Conservation (phyloP, 2,888 invertebrate genomes). For the Muscina levida region DNA sequence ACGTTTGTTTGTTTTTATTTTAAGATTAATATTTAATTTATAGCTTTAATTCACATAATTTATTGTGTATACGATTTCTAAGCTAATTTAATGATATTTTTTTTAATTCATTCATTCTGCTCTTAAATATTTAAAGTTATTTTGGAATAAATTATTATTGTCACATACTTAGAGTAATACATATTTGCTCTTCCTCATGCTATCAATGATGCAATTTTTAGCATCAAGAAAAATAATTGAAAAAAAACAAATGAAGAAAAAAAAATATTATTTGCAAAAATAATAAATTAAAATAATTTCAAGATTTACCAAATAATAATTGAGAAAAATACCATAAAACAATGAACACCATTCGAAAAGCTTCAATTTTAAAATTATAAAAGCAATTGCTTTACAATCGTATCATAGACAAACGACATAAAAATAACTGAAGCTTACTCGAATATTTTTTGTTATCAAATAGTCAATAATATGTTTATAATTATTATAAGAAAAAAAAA, state of each 20-base stretch:
- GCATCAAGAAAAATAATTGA: too few relatives aligned
- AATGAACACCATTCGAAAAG: conserved; percentile 58
- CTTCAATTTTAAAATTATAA: background rate
- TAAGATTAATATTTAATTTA: conserved; percentile 54
- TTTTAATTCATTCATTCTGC: too few relatives aligned
- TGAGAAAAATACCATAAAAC: conserved; percentile 20
- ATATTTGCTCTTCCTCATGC: conserved; percentile 40
- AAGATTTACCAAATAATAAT: background rate
- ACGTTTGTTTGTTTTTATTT: background rate
- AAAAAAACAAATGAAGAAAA: conserved; percentile 32
- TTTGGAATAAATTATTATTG: conserved; percentile 80
- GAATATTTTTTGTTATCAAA: background rate
- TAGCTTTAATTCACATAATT: conserved; percentile 61
- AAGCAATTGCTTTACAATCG: background rate
- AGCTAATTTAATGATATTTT: conserved; percentile 52
- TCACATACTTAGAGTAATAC: conserved; percentile 75
- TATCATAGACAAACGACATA: too few relatives aligned
- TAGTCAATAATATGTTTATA: background rate
- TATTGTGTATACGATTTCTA: conserved; percentile 56
- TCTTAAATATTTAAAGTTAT: too few relatives aligned
- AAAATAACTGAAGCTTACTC: conserved; percentile 11
- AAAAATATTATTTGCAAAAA: background rate
- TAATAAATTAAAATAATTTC: background rate
- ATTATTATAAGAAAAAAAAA: conserved; percentile 10
- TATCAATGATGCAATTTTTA: conserved; percentile 17